Evolutionary conservation across 2,888 invertebrate genomes (phyloP), one percentile per base, ranked within the genome.

Genomic region (Agonopterix alstromeriana): DNA sequence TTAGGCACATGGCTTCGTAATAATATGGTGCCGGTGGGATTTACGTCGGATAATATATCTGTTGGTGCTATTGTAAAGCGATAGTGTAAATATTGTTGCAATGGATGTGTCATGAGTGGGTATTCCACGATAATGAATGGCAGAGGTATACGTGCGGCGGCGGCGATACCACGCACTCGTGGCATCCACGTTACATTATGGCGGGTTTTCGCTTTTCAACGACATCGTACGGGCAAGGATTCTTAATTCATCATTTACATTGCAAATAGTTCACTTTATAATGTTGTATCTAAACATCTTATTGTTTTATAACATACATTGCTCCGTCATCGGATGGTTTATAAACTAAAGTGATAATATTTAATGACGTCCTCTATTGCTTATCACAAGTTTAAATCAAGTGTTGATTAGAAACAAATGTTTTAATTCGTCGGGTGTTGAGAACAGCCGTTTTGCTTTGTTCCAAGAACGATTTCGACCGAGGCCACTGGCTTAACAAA

Each of bases 1-100:
- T 77, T 78, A 76, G 77, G 76, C 87, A 87, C 86, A 87, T 87
- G 86, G 84, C 81, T 76, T 73, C 72, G 66, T 79, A 77, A 77
- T 82, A 77, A 81, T 80, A 76, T 78, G 74, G 77, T 77, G 79
- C 73, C 82, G 72, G 73, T 72, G 75, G 73, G 74, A 73, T 76
- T 78, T 77, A 77, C 77, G 73, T 75, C 72, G 73, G 61, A 11
- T 66, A 65, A 66, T 57, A 66, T 68, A 55, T 70, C 61, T 65
- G 58, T 61, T 58, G 63, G 70, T 72, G 69, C 59, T 65, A 59
- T 56, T 60, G 63, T 72, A 67, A 66, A 71, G 65, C 67, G 70
- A 75, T 70, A 70, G 75, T 77, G 75, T 73, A 58, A 72, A 69
- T 68, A 67, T 62, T 62, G 62, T 63, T 60, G 57, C 10, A n/a